Percentiles rank a stretch among this genome's conserved stretches.
Evolutionary conservation across 2,113 vertebrate species (phyloP).

Genomic region (Nothoprocta perdicaria): DNA sequence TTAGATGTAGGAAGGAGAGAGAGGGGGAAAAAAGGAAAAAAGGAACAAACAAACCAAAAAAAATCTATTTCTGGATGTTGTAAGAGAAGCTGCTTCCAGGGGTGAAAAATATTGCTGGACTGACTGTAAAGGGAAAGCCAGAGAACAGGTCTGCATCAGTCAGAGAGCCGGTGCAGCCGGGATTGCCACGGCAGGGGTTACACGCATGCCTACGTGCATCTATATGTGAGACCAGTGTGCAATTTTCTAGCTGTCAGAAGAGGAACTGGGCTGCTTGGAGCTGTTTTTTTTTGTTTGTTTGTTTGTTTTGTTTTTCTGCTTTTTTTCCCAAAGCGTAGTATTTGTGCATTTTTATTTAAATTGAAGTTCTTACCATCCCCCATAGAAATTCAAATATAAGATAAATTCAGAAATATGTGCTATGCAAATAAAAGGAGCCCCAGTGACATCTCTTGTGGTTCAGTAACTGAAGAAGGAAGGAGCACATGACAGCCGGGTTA

Average conservation of each 20-base stretch:
- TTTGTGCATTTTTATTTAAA: background rate
- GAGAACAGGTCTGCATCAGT: background rate
- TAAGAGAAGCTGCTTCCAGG: background rate
- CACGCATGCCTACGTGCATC: fast-evolving
- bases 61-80: background rate
- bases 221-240: fast-evolving
- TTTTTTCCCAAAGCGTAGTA: background rate
- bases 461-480: background rate
- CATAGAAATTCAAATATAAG: background rate
- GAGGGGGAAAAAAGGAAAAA: background rate
- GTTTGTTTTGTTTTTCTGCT: background rate
- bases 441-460: background rate
- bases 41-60: too few relatives aligned
- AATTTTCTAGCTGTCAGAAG: background rate
- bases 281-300: background rate
- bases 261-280: background rate
- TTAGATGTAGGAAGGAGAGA: background rate
- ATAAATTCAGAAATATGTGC: background rate
- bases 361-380: background rate
- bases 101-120: background rate
- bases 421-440: background rate
- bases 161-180: background rate
- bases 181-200: background rate
- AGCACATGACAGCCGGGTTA: background rate
- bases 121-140: background rate